Evolutionary conservation across 2,888 invertebrate genomes (phyloP), one percentile per base, ranked within the genome.

Genomic region (Periphyllus acericola): DNA sequence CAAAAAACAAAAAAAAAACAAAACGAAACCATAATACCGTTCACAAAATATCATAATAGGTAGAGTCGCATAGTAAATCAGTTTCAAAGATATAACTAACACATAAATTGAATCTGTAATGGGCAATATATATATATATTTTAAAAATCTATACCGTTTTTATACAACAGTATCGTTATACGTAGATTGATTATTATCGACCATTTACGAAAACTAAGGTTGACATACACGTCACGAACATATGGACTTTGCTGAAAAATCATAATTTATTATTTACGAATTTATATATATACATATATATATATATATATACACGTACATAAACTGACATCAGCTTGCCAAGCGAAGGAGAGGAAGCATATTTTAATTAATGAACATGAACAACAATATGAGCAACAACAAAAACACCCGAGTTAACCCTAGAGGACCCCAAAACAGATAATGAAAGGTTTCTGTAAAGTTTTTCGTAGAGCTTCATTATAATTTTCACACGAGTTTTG

Each of bases 281-380:
- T 32, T 25, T 76, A 34, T 46, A 19, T 76, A 76, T 32, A n/a
- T 25, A 40, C 34, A 52, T 3, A 8, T 34, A 25, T 25, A 34
- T 19, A 74, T 55, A 32, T 75, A 81, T 29, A 60, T 17, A 80
- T 46, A 82, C 71, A 83, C 29, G 14, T 34, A 29, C 52, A 78
- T 66, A n/a, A 68, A 84, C 40, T 66, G 14, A 75, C 66, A 46
- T 60, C 55, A 9, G 19, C 76, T 76, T 76, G 76, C 9, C 21
- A 46, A 32, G 21, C 29, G 52, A 36, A 34, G 55, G 40, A 85
- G 76, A 86, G 86, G 52, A 46, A 68, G 46, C 52, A 46, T 52
- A 68, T 85, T 76, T 86, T 86, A 86, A 86, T 86, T 86, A 86
- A 86, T 86, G 68, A 86, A 86, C 86, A 86, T 36, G 55, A 72